These are phyloP conservation scores for Clanis bilineata DNA, from an alignment of 2,888 invertebrate species.

Conservation along the genomic window DNA sequence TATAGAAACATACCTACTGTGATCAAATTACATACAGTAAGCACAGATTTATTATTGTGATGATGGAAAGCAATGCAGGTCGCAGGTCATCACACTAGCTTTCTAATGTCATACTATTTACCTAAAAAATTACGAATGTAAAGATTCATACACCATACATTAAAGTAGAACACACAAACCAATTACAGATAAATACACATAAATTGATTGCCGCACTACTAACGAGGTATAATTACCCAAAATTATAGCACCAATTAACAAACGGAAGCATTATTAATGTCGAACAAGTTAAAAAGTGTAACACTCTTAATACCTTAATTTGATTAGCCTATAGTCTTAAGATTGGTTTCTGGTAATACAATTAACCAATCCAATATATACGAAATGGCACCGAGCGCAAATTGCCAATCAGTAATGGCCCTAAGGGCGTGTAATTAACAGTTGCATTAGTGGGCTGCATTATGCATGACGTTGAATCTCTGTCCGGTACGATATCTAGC, in stretches of 20 bases:
- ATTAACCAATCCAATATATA: constrained; percentile 58
- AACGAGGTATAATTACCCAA: constrained; percentile 16
- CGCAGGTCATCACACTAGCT: background rate
- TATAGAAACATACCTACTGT: background rate
- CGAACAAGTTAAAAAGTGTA: constrained; percentile 40
- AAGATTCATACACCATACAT: background rate
- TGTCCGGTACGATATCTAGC: constrained; percentile 53
- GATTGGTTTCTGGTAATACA: constrained; percentile 47
- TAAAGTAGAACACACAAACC: background rate
- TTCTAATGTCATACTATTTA: too few relatives aligned
- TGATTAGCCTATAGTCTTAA: constrained; percentile 53
- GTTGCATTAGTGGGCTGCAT: constrained; percentile 66
- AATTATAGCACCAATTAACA: constrained; percentile 18
- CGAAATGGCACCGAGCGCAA: constrained; percentile 51
- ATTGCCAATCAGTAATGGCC: constrained; percentile 68
- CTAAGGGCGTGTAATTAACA: constrained; percentile 67
- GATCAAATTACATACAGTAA: too few relatives aligned
- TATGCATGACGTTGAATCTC: constrained; percentile 68
- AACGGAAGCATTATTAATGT: constrained; percentile 32
- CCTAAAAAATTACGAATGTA: too few relatives aligned
- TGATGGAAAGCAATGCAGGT: too few relatives aligned
- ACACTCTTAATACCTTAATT: constrained; percentile 48
- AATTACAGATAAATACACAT: background rate
- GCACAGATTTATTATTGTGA: too few relatives aligned
- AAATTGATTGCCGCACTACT: constrained; percentile 31